phyloP scores from a whole-genome alignment of 2,797 vertebrate genomes.

The Ambastaia sidthimunki region DNA sequence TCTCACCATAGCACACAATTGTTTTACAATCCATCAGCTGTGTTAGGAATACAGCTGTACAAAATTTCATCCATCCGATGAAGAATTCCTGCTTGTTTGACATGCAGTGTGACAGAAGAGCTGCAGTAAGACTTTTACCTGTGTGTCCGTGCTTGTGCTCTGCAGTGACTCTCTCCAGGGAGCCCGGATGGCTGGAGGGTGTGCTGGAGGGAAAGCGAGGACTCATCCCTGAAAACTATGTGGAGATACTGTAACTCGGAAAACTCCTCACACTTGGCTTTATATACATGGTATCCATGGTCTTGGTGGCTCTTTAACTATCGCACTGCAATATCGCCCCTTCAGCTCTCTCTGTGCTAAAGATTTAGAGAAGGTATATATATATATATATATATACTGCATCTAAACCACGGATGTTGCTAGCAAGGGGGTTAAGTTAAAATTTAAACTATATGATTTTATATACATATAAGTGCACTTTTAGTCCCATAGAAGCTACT shows the following conservation, averaged over 20 bases:
- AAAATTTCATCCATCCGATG: not conserved
- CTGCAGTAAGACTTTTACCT: conserved; percentile 48
- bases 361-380: conserved; percentile 4
- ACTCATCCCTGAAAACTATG: conserved; percentile 98
- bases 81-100: conserved; percentile 25
- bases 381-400: conserved; percentile 19
- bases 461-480: conserved; percentile 12
- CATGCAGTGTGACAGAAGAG: conserved; percentile 31
- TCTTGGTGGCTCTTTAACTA: conserved; percentile 60
- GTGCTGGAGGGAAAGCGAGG: conserved; percentile 93
- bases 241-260: conserved; percentile 87
- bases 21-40: not conserved
- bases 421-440: conserved; percentile 14
- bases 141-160: conserved; percentile 50
- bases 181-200: conserved; percentile 98
- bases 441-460: conserved; percentile 23
- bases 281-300: conserved; percentile 91
- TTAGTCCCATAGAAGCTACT: not conserved
- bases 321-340: conserved; percentile 6
- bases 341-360: conserved; percentile 18
- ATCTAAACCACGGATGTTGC: conserved; percentile 11
- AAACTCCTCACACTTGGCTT: conserved; percentile 6
- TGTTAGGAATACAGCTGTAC: not conserved
- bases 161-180: conserved; percentile 91
- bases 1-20: not conserved